phyloP scores from a whole-genome alignment of 2,113 vertebrate species.

The Microtus richardsoni region DNA sequence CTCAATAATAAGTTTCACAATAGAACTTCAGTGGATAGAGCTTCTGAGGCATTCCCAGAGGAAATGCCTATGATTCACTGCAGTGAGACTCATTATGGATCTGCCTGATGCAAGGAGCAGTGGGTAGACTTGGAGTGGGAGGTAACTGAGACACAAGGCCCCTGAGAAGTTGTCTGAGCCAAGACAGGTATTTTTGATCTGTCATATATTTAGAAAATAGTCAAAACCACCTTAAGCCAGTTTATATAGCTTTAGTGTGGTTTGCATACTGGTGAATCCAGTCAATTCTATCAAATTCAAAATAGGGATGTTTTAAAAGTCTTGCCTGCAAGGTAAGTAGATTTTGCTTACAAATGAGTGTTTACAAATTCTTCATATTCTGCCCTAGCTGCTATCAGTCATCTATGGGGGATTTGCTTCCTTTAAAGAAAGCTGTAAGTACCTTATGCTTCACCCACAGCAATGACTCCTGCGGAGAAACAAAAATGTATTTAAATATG shows the following conservation, averaged over 20 bases:
- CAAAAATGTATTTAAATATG: background rate
- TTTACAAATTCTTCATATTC: background rate
- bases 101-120: background rate
- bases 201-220: slow-evolving; percentile 41
- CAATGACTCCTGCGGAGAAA: background rate
- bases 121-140: background rate
- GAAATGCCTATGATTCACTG: background rate
- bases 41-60: background rate
- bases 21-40: background rate
- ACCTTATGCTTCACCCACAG: background rate
- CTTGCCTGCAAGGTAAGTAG: background rate
- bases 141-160: background rate
- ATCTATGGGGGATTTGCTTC: background rate
- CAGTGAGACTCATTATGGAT: slow-evolving; percentile 6
- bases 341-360: background rate
- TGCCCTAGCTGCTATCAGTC: background rate
- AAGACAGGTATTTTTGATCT: background rate
- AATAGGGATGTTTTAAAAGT: slow-evolving; percentile 3
- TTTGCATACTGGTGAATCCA: background rate
- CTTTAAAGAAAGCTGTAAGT: background rate
- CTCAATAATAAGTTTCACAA: background rate
- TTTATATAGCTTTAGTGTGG: background rate
- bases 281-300: slow-evolving; percentile 25
- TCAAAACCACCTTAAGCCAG: background rate
- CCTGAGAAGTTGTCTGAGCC: background rate